Base-by-base conservation (phyloP, 2,888 invertebrate species). In the Apoda limacodes region DNA sequence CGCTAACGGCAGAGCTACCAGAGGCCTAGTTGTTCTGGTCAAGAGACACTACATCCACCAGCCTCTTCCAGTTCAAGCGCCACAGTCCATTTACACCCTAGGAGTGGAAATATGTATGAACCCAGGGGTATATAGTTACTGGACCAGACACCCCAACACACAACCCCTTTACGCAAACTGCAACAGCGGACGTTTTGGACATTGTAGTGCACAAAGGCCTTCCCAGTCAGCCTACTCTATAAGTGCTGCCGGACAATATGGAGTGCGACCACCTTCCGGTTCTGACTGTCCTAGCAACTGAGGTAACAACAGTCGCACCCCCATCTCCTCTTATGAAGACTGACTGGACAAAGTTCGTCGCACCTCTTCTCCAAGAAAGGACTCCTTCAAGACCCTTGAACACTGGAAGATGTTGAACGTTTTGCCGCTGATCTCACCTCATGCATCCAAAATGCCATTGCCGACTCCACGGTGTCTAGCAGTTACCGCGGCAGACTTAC, bases 141-240 rank as follows among this genome's bases (percentile, higher is more conserved):
- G 30, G 30, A 14, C 34, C 30, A 22, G 30, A 25, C 2, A 9
- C n/a, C 5, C 14, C 28, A 3, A 20, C 28, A 4, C 19, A 28
- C 21, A 6, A 13, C 10, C 28, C 28, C 5, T 12, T 12, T 6
- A 7, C 4, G 3, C 3, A 3, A 4, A 19, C 3, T 3, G 4
- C 7, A 12, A 11, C 3, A 9, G 4, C 28, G 20, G 28, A 28
- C n/a, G 28, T 28, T 4, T 12, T 28, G 3, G 28, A 28, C 21
- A 20, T 28, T 9, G 21, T 11, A 7, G 5, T 28, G 10, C 7
- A 6, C 11, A 9, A 20, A 6, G 11, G 20, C 19, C 7, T 28
- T n/a, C 19, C 5, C 5, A 9, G 12, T n/a, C 28, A 20, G 4
- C 4, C 9, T 4, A 9, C 9, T 6, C 3, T 19, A 4, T 20